Evolutionary conservation across 1,140 invertebrate species (phyloP).

Genomic region (Theocolax elegans): DNA sequence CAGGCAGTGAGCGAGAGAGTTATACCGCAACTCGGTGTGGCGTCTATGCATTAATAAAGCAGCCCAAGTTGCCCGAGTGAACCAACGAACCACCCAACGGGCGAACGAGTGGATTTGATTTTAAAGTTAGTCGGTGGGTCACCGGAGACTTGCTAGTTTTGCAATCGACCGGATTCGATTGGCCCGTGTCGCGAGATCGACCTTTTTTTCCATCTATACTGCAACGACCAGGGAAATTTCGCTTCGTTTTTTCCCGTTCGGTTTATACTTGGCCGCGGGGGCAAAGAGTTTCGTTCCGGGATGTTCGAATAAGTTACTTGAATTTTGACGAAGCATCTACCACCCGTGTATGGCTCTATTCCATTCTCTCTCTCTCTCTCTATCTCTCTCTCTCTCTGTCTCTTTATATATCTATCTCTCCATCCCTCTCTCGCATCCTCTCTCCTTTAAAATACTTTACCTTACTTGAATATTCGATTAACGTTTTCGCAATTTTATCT

Average conservation of each 20-base stretch:
- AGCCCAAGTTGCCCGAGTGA: not conserved
- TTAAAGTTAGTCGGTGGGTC: conserved; percentile 20
- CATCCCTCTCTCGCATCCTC: too few relatives aligned
- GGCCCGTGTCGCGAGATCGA: not conserved
- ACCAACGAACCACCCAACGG: not conserved
- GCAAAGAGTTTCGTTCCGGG: not conserved
- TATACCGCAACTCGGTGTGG: too few relatives aligned
- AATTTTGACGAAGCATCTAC: too few relatives aligned
- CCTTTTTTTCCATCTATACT: too few relatives aligned
- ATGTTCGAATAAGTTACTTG: too few relatives aligned
- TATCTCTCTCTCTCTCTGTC: not conserved
- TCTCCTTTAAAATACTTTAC: too few relatives aligned
- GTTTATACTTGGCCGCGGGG: not conserved
- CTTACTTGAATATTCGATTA: too few relatives aligned
- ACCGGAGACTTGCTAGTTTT: too few relatives aligned
- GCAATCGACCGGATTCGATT: not conserved
- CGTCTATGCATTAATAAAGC: conserved; percentile 26
- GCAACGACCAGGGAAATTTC: not conserved
- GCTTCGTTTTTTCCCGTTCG: not conserved
- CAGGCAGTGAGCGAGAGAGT: too few relatives aligned
- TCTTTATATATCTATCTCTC: not conserved
- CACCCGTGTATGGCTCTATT: too few relatives aligned
- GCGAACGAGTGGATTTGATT: conserved; percentile 15
- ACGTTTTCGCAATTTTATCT: not conserved
- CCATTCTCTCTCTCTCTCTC: conserved; percentile 1